Evolutionary conservation across 2,797 vertebrate species (phyloP), one percentile per base, ranked within the genome.

Genomic region (Brachymystax lenok): DNA sequence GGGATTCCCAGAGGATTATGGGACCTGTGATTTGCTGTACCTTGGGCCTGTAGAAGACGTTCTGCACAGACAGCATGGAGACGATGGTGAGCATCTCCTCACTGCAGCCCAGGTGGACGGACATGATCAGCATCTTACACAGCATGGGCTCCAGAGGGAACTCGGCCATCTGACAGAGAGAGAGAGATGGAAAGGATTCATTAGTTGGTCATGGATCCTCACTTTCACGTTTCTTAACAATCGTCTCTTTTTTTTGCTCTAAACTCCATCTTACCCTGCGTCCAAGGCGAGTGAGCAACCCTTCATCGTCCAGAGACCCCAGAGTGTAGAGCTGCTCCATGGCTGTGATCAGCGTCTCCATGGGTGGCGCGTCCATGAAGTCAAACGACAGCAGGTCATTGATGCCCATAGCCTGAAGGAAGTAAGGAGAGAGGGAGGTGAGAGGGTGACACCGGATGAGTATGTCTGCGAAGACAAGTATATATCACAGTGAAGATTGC

Each of bases 121-220:
- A 99, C 98, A 99, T 99, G 92, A 99, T 99, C 85, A 99, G 79
- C 98, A 99, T 99, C 94, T 99, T 99, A 82, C 98, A 99, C 84
- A 99, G 83, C 98, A 99, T 99, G 1, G 98, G 98, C 93, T 99
- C 98, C 93, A 99, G 89, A 35, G 98, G 98, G 81, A 99, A 99
- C 90, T 99, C 98, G 0, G 98, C 98, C 98, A 99, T 99, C 98
- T 99, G 86, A 35, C 33, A 0, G 64, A 75, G 2, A 59, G 24
- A 59, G 24, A 24, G 4, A 66, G 14, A 5, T 12, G 50, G 33
- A 0, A 1, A 46, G 33, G 1, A 61, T 7, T 70, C 40, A 19
- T 66, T 28, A 24, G 17, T 63, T 63, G 8, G n/a, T 64, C 19
- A 12, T 64, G 10, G 12, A 12, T 27, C 24, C 63, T 66, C 40